A percentile compares a stretch with the other conserved stretches of the same genome.
Evolutionary conservation across 2,113 vertebrate genomes (phyloP).

Genomic region (Ageneiosus marmoratus): DNA sequence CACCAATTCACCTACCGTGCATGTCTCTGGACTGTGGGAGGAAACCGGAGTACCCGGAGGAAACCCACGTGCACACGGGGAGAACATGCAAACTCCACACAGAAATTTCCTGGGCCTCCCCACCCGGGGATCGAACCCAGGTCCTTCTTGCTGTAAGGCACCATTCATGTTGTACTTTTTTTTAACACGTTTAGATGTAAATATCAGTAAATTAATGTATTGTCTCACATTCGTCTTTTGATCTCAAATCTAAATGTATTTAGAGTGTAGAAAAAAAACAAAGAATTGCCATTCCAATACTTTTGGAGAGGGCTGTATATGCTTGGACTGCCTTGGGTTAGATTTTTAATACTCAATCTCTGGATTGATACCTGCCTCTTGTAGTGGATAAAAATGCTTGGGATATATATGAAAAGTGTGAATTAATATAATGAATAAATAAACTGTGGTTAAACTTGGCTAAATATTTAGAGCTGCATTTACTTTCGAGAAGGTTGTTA

Average conservation of each 20-base stretch:
- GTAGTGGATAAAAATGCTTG: background rate
- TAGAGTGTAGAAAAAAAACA: background rate
- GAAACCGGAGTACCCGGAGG: too few species aligned
- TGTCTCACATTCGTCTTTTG: background rate
- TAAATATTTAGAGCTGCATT: background rate
- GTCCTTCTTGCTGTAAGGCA: too few species aligned
- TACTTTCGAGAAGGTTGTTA: background rate
- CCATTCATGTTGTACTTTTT: background rate
- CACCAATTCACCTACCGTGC: too few species aligned
- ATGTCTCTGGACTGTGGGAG: too few species aligned
- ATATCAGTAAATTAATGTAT: background rate
- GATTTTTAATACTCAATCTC: background rate
- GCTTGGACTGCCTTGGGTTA: background rate
- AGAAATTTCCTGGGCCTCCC: too few species aligned
- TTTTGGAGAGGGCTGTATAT: background rate
- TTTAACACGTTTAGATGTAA: background rate
- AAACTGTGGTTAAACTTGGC: background rate
- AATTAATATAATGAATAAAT: too few species aligned
- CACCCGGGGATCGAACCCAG: too few species aligned
- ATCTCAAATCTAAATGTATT: background rate
- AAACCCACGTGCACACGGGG: too few species aligned
- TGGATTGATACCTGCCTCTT: background rate
- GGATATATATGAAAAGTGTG: too few species aligned
- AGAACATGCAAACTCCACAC: too few species aligned
- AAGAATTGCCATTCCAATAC: background rate